Evolutionary conservation across 2,797 vertebrate species (phyloP).

Genomic region (Serranus cabrilla): DNA sequence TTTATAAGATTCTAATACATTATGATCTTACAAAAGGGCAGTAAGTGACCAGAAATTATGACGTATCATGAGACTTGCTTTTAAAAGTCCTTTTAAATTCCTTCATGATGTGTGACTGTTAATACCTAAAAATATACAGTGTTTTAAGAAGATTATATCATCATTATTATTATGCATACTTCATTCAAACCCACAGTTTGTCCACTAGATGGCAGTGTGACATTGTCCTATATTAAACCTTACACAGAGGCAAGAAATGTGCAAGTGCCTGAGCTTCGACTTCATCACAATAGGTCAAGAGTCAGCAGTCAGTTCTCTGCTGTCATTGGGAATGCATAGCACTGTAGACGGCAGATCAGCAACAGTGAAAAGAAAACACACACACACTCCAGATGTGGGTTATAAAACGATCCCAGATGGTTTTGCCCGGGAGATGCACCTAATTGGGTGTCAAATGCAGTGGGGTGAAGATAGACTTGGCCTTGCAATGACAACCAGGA

Average conservation of each 20-base stretch:
- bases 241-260: background rate
- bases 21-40: too few species aligned
- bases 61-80: too few species aligned
- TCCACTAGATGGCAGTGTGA: conserved; percentile 63
- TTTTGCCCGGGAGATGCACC: background rate
- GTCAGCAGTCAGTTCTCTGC: background rate
- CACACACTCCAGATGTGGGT: background rate
- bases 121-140: too few species aligned
- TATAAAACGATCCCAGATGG: background rate
- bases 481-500: background rate
- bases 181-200: background rate
- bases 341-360: background rate
- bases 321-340: background rate
- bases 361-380: background rate
- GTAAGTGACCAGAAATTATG: too few species aligned
- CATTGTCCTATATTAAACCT: background rate
- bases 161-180: background rate
- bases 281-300: conserved; percentile 6
- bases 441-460: conserved; percentile 14
- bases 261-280: background rate
- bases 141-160: too few species aligned
- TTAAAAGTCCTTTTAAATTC: too few species aligned
- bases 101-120: too few species aligned
- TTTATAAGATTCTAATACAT: too few species aligned
- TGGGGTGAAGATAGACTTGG: background rate